A percentile compares a stretch with the other conserved stretches of the same genome.
Evolutionary conservation across 2,888 invertebrate genomes (phyloP).

Genomic region (Chouioia cunea): DNA sequence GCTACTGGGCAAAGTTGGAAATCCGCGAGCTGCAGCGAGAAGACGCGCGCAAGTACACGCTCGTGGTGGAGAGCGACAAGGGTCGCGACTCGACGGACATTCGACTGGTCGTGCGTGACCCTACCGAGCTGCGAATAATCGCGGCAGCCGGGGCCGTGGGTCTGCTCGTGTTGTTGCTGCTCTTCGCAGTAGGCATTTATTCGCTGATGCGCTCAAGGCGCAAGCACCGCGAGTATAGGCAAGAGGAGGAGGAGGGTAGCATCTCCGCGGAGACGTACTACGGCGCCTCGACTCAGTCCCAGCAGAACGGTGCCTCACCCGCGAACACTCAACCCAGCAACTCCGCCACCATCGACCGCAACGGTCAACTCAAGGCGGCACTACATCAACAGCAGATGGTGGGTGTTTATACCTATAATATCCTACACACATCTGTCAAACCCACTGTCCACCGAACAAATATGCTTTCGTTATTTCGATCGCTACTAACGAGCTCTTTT

Average conservation of each 20-base stretch:
- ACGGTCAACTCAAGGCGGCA: conserved; percentile 40
- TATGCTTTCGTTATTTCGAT: too few species aligned
- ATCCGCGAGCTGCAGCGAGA: conserved; percentile 82
- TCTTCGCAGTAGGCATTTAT: conserved; percentile 60
- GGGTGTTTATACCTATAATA: not conserved
- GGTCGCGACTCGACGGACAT: conserved; percentile 76
- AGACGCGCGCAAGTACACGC: conserved; percentile 87
- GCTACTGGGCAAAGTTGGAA: conserved; percentile 86
- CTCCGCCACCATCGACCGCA: conserved; percentile 45
- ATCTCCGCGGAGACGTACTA: conserved; percentile 66
- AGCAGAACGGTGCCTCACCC: conserved; percentile 14
- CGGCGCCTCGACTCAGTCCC: conserved; percentile 35
- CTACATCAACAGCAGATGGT: conserved; percentile 42
- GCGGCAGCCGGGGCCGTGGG: conserved; percentile 62
- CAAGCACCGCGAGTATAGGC: conserved; percentile 59
- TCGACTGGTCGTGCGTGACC: conserved; percentile 62
- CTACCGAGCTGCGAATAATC: conserved; percentile 63
- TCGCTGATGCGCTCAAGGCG: conserved; percentile 50
- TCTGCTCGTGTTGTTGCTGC: conserved; percentile 57
- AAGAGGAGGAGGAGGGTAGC: conserved; percentile 62
- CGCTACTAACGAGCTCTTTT: too few species aligned
- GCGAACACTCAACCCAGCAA: conserved; percentile 4
- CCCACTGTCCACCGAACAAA: too few species aligned
- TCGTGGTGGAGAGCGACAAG: conserved; percentile 88
- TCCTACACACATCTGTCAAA: too few species aligned